Percentiles rank a stretch among this genome's conserved stretches.
Evolutionary conservation across 2,113 vertebrate species (phyloP).

Genomic region (Accipiter virgatus): DNA sequence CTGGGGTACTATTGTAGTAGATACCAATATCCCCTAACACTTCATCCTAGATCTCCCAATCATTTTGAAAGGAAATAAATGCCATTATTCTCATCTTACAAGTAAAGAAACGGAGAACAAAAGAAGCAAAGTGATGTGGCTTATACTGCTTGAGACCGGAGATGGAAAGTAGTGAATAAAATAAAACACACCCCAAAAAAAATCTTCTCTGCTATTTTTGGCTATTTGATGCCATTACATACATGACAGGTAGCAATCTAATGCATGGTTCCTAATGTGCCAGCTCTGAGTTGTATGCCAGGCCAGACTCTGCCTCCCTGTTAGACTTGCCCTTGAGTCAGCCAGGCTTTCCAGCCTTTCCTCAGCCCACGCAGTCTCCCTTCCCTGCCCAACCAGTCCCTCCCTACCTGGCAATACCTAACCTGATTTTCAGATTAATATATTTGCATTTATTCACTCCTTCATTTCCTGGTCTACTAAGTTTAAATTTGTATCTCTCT

Average conservation of each 20-base stretch:
- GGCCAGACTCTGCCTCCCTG: not conserved
- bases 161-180: not conserved
- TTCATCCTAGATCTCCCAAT: not conserved
- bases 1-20: not conserved
- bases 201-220: not conserved
- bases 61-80: not conserved
- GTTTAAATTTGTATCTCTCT: conserved; percentile 18
- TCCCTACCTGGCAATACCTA: not conserved
- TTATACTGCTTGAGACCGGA: not conserved
- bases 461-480: conserved; percentile 30
- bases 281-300: not conserved
- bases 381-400: not conserved
- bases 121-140: not conserved
- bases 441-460: conserved; percentile 36
- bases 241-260: not conserved
- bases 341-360: not conserved
- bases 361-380: not conserved
- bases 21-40: not conserved
- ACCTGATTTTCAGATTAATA: conserved; percentile 21
- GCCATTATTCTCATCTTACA: not conserved
- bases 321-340: not conserved
- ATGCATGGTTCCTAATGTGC: not conserved
- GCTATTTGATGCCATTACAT: not conserved
- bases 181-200: not conserved
- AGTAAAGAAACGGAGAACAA: not conserved